Base-by-base conservation (phyloP, 2,113 vertebrate species). In the Nothobranchius furzeri region DNA sequence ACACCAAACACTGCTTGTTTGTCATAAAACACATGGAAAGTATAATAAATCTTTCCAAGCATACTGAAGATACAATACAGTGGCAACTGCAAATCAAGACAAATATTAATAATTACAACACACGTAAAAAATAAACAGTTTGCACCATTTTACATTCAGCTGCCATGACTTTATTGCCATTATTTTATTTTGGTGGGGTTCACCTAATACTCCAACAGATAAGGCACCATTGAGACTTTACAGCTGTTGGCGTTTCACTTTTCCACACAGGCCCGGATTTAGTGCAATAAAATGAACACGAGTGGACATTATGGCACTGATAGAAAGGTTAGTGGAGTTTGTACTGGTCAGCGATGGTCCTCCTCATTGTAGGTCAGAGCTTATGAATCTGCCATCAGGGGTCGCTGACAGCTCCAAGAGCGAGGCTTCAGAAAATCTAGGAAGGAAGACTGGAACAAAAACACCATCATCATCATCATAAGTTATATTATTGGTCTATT, bases 361-460 rank as follows among this genome's bases (percentile, higher is more conserved):
- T 45, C 1, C 0, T 68, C 70, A 61, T 35, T 3, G 12, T 36
- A 12, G 70, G 43, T 83, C 76, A 84, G 45, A 72, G 60, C 45
- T 24, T 37, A 0, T 79, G 64, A 25, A 17, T 70, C 20, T 9
- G 13, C 40, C 43, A 52, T 55, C 37, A 56, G 37, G 30, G 45
- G 50, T 52, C 48, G 70, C 45, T 92, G 91, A 79, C 97, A 99
- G 0, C 91, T 95, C 97, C 96, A 99, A 0, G 96, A 96, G 4
- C 94, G 95, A 60, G 96, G 96, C 76, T 90, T 95, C 85, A 98
- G 64, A 49, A 96, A 91, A 67, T 98, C 95, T 62, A 96, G 58
- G 73, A 98, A 94, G 0, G 91, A 93, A 11, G 95, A 91, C 97
- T 99, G 82, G 70, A 91, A 80, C 15, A 35, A 64, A 40, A 69